Percentiles rank a stretch among this genome's conserved stretches.
phyloP scores from a whole-genome alignment of 2,113 vertebrate species.

The Delphinapterus leucas region DNA sequence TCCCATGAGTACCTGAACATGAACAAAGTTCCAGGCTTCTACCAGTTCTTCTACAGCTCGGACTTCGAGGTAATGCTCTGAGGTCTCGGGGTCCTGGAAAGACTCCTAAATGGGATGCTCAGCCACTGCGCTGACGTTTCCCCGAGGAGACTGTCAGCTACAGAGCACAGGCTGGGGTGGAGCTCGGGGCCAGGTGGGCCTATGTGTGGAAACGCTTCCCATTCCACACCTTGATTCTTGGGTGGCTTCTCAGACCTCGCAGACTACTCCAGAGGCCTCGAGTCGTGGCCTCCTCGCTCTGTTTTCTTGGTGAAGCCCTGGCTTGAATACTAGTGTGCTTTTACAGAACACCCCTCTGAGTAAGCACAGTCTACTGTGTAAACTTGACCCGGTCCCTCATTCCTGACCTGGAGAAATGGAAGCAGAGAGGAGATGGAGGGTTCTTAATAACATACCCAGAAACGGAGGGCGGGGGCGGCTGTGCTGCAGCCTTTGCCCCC shows the following conservation, averaged over 20 bases:
- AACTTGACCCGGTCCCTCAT: background rate
- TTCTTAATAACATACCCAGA: background rate
- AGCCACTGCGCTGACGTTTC: rapidly evolving
- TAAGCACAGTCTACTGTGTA: background rate
- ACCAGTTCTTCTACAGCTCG: conserved; percentile 94
- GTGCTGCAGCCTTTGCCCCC: rapidly evolving
- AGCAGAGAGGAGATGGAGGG: background rate
- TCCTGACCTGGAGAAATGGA: background rate
- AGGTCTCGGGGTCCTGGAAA: rapidly evolving
- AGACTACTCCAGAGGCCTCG: background rate
- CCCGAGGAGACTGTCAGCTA: rapidly evolving
- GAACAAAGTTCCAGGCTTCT: conserved; percentile 93
- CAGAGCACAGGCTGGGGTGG: background rate
- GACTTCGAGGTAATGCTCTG: conserved; percentile 88
- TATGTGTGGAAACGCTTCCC: rapidly evolving
- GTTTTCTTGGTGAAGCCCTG: background rate
- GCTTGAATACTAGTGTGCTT: no score
- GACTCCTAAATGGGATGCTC: background rate
- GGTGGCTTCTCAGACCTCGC: background rate
- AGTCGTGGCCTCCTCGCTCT: rapidly evolving
- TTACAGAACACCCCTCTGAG: background rate
- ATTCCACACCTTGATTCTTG: rapidly evolving
- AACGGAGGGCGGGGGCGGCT: no score
- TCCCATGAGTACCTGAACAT: conserved; percentile 91
- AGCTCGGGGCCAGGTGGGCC: rapidly evolving